Conservation (phyloP, 1,140 invertebrate genomes). For the Calephelis virginiensis region DNA sequence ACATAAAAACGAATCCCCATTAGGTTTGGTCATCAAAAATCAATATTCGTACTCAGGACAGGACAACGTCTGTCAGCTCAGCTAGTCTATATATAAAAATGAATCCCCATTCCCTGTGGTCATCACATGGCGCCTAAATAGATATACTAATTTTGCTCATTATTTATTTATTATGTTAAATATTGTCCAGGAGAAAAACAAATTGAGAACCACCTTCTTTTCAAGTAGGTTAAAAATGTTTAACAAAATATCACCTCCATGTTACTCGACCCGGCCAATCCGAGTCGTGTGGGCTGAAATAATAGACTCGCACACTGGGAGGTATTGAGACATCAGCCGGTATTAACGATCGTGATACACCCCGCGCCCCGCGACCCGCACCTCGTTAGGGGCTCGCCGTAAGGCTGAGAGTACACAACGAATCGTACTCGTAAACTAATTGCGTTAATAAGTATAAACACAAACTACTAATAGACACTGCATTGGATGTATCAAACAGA, state of each 20-base stretch:
- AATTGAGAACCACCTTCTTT: too few species aligned
- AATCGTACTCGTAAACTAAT: neutral
- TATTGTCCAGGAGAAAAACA: too few species aligned
- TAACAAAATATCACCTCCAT: conserved; percentile 39
- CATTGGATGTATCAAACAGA: too few species aligned
- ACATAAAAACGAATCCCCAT: too few species aligned
- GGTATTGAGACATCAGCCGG: conserved; percentile 79
- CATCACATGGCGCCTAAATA: too few species aligned
- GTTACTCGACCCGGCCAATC: conserved; percentile 30
- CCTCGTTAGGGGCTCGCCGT: conserved; percentile 29
- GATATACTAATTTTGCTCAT: too few species aligned
- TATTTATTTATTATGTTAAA: too few species aligned
- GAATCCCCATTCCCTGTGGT: too few species aligned
- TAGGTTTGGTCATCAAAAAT: too few species aligned
- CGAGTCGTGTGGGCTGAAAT: conserved; percentile 71
- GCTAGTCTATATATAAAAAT: too few species aligned
- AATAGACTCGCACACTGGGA: conserved; percentile 75
- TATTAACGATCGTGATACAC: conserved; percentile 61
- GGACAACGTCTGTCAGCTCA: too few species aligned
- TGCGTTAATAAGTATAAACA: neutral
- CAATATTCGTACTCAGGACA: too few species aligned
- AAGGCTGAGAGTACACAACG: conserved; percentile 1
- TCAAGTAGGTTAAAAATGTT: neutral
- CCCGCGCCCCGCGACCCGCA: conserved; percentile 19
- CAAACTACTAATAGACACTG: neutral